Evolutionary conservation across 2,113 vertebrate species (phyloP).

Genomic region (Odontophorus gujanensis): DNA sequence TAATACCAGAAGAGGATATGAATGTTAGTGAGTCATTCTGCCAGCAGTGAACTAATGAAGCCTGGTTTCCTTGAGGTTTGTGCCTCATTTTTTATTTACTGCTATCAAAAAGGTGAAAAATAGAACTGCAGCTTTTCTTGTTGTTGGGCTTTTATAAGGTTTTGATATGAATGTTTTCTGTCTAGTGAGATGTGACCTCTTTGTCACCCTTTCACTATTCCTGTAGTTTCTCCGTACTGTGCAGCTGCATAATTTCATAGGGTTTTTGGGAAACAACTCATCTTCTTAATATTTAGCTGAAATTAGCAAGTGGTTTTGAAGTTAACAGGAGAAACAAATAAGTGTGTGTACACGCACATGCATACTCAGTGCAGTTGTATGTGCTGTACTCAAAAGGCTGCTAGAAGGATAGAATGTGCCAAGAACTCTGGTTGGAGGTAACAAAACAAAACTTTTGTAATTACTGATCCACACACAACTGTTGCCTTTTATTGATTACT

Average conservation of each 20-base stretch:
- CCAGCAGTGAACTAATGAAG: neutral
- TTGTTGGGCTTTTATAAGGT: neutral
- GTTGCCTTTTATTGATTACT: neutral
- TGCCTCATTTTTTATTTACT: neutral
- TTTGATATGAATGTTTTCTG: neutral
- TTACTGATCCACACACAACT: neutral
- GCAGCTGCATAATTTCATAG: neutral
- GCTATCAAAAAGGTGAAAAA: neutral
- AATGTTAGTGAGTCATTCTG: neutral
- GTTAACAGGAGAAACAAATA: neutral
- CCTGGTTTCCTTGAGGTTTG: neutral
- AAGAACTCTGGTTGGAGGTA: neutral
- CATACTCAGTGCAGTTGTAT: neutral
- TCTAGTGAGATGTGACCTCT: neutral
- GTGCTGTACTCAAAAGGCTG: neutral
- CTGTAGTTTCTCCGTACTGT: neutral
- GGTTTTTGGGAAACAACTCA: neutral
- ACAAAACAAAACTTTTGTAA: neutral
- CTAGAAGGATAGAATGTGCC: neutral
- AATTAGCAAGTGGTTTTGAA: neutral
- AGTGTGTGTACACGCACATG: rapidly evolving
- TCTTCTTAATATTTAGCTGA: neutral
- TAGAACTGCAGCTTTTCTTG: neutral
- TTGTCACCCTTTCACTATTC: neutral
- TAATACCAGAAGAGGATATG: neutral